Percentiles rank a stretch among this genome's conserved stretches.
phyloP scores from a whole-genome alignment of 1,140 invertebrate species.

The Probaryconus sp. region DNA sequence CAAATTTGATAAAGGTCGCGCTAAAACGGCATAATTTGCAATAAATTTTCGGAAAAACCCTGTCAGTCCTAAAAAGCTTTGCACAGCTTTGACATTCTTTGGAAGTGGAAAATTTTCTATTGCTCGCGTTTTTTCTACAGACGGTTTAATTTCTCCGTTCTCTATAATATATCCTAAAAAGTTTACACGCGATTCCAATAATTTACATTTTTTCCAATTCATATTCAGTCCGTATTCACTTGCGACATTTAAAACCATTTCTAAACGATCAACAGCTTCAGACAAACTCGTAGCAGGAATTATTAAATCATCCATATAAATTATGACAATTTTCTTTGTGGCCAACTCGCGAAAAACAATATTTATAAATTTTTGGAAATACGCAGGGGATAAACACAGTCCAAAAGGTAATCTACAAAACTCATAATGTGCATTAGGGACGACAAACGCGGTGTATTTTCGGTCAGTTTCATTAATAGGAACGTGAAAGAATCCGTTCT shows the following conservation, averaged over 20 bases:
- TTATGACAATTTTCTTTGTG: background rate
- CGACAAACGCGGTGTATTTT: no score
- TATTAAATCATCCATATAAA: slow-evolving; percentile 39
- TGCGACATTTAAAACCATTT: background rate
- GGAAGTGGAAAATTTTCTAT: slow-evolving; percentile 9
- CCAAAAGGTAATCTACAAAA: no score
- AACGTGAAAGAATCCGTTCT: no score
- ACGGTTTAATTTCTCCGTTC: background rate
- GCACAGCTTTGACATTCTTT: background rate
- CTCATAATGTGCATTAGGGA: no score
- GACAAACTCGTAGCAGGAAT: background rate
- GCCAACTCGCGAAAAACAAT: no score
- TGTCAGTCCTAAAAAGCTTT: slow-evolving; percentile 20
- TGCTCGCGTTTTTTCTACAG: slow-evolving; percentile 3
- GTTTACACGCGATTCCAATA: background rate
- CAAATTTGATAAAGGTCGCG: slow-evolving; percentile 1
- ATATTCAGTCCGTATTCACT: slow-evolving; percentile 5
- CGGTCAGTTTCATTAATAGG: no score
- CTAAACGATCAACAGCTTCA: background rate
- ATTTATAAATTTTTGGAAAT: no score
- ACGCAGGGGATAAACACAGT: no score
- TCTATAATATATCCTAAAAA: slow-evolving; percentile 23
- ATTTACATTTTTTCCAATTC: slow-evolving; percentile 17
- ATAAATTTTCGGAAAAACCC: slow-evolving; percentile 7
- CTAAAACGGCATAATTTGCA: background rate